These are phyloP conservation scores for Ridgeia piscesae DNA, from an alignment of 1,140 invertebrate genomes.

Conservation along the genomic window DNA sequence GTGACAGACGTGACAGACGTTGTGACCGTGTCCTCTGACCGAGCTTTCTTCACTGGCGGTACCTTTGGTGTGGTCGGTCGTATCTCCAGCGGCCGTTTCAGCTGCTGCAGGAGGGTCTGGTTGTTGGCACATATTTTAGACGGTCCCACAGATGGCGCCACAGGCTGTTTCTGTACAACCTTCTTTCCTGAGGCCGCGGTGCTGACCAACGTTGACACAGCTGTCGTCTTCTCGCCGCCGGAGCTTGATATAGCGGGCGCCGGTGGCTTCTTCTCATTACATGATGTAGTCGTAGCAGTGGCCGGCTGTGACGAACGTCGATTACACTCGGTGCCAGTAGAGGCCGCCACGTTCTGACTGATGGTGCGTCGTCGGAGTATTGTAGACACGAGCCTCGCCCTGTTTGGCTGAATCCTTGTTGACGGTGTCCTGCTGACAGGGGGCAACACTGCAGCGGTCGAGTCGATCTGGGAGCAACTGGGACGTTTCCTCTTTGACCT, in stretches of 20 bases:
- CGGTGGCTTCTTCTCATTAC: background rate
- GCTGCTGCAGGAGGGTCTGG: conserved; percentile 18
- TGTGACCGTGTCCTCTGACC: background rate
- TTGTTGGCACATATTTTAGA: conserved; percentile 13
- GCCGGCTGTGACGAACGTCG: background rate
- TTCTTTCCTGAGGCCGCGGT: background rate
- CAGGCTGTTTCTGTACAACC: background rate
- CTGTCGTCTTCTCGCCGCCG: background rate
- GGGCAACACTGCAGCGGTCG: background rate
- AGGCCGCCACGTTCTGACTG: conserved; percentile 34
- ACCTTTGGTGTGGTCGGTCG: background rate
- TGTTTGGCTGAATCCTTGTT: background rate
- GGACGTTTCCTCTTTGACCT: background rate
- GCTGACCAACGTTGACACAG: background rate
- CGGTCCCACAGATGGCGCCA: background rate
- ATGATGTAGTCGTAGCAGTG: background rate
- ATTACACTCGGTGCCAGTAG: background rate
- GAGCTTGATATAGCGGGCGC: background rate
- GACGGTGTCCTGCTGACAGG: background rate
- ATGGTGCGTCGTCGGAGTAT: conserved; percentile 50
- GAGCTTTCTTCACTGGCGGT: background rate
- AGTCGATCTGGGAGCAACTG: background rate
- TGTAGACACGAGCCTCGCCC: conserved; percentile 45
- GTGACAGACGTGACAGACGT: background rate
- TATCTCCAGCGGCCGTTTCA: conserved; percentile 28